Percentiles rank a stretch among this genome's conserved stretches.
Evolutionary conservation across 2,888 invertebrate genomes (phyloP).

Genomic region (Periphyllus acericola): DNA sequence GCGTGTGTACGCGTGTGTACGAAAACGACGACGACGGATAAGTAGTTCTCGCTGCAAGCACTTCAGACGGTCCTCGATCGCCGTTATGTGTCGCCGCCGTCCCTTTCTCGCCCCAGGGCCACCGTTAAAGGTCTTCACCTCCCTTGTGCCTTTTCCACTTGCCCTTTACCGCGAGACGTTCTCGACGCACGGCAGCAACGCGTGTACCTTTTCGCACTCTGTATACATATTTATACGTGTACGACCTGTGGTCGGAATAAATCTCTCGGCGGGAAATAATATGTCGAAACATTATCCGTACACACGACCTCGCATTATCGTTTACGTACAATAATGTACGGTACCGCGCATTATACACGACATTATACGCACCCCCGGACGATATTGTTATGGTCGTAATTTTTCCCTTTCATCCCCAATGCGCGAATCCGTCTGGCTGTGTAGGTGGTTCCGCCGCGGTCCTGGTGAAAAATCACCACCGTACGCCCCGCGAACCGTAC

Average conservation of each 20-base stretch:
- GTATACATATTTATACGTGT: neutral
- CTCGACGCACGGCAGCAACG: neutral
- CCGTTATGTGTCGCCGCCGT: neutral
- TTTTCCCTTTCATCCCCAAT: neutral
- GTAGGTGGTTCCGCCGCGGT: neutral
- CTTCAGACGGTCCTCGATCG: constrained; percentile 13
- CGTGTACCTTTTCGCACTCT: neutral
- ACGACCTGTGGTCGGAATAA: neutral
- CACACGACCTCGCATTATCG: neutral
- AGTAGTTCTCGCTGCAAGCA: neutral
- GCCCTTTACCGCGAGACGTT: neutral
- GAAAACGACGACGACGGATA: neutral
- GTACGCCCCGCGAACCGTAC: too few species aligned
- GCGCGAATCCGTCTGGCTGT: neutral
- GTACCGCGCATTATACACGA: too few species aligned
- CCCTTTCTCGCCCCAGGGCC: neutral
- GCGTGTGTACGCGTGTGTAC: neutral
- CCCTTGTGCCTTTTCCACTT: neutral
- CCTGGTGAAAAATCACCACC: neutral
- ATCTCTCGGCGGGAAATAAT: neutral
- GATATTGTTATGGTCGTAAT: neutral
- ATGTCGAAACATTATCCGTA: neutral
- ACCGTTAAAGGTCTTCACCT: neutral
- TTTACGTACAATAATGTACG: neutral
- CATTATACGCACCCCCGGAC: neutral